Base-by-base conservation (phyloP, 2,113 vertebrate species). In the Notothenia coriiceps region DNA sequence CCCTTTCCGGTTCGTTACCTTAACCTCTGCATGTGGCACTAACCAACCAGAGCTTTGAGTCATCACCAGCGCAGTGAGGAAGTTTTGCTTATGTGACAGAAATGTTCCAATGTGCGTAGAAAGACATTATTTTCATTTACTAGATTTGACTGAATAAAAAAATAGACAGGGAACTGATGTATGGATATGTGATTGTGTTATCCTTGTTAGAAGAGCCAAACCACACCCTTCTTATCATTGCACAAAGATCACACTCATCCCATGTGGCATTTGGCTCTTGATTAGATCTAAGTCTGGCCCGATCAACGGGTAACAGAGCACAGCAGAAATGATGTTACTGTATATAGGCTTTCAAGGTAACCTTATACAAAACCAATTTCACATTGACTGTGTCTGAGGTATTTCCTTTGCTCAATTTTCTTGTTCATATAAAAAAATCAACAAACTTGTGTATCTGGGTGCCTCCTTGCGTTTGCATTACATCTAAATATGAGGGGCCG, bases 1-100 rank as follows among this genome's bases (percentile, higher is more conserved):
- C 52, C 8, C 67, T 76, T 91, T 91, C 74, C 86, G 83, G 77
- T 69, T 87, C 90, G 90, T 90, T 93, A 91, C 83, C 71, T 59
- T 57, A 46, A 84, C 70, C 68, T 86, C 35, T 73, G 59, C 35
- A 40, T 8, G 35, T 57, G 46, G 47, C 22, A 74, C 43, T 51
- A 47, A 74, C 33, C 57, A 73, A 82, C 35, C 50, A 57, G 29
- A 50, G 71, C 12, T 62, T 77, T 35, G 46, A 66, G 64, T 60
- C 29, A 62, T 22, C 70, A 67, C 70, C 29, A 62, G 46, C 5
- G 4, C 6, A 15, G 10, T 56, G 15, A 74, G 17, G 35, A 35
- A 46, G 49, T 47, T 54, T 79, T 79, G 46, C 22, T 59, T 74
- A 74, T 22, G 11, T 56, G 22, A 43, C 18, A 15, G 18, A 77